Percentiles rank a stretch among this genome's conserved stretches.
Conservation (phyloP, 2,797 vertebrate genomes). For the Sebastes matsubarae region DNA sequence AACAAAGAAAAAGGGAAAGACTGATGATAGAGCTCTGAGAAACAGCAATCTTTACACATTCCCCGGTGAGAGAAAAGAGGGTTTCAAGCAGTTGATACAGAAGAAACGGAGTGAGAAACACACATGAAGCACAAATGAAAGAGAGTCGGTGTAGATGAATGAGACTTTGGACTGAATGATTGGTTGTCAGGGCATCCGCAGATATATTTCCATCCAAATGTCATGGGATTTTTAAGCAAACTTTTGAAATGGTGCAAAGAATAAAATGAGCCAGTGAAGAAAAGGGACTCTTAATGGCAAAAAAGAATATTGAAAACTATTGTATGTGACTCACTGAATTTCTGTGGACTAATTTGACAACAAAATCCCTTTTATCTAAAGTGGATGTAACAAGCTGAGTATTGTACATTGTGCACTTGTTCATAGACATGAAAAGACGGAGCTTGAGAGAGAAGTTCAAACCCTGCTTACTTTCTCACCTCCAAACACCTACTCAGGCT, state of each 20-base stretch:
- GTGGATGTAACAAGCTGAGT: neutral
- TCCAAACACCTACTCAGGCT: neutral
- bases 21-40: neutral
- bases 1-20: neutral
- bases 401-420: neutral
- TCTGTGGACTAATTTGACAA: neutral
- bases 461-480: neutral
- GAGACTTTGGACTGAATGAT: conserved; percentile 9
- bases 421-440: neutral
- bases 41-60: conserved; percentile 3
- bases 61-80: neutral
- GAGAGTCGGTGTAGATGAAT: neutral
- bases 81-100: neutral
- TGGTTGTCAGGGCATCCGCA: neutral
- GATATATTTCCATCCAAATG: neutral
- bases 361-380: neutral
- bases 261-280: neutral
- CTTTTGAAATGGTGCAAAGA: neutral
- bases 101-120: neutral
- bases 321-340: neutral
- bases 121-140: conserved; percentile 1
- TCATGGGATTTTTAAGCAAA: neutral
- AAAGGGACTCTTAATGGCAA: neutral
- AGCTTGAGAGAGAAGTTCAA: neutral
- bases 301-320: neutral